Percentiles rank a stretch among this genome's conserved stretches.
Conservation (phyloP, 2,888 invertebrate genomes). For the Cerastis leucographa region DNA sequence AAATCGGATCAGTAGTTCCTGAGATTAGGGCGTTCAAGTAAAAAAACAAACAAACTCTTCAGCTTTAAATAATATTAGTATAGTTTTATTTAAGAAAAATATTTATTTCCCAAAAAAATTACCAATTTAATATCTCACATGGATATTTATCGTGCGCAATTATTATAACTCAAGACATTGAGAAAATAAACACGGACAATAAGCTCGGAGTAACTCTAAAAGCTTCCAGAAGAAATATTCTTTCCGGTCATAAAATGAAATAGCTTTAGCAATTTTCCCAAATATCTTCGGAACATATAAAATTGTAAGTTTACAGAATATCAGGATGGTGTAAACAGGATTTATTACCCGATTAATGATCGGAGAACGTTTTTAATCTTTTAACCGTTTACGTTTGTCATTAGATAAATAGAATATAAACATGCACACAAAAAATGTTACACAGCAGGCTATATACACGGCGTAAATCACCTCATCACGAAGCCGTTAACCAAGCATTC, state of each 20-base stretch:
- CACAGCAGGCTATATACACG: too few species aligned
- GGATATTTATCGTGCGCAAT: conserved; percentile 16
- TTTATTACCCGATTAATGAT: conserved; percentile 15
- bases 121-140: too few species aligned
- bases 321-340: conserved; percentile 23
- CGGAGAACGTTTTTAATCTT: conserved; percentile 19
- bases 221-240: conserved; percentile 65
- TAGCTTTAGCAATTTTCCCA: conserved; percentile 61
- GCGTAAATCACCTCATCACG: too few species aligned
- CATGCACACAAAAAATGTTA: too few species aligned
- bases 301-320: conserved; percentile 53
- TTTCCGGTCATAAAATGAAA: conserved; percentile 65
- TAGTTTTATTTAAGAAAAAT: too few species aligned
- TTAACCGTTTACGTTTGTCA: conserved; percentile 3
- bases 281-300: conserved; percentile 58
- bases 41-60: too few species aligned
- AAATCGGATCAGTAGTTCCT: too few species aligned
- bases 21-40: too few species aligned
- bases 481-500: too few species aligned
- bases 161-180: conserved; percentile 40
- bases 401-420: neutral
- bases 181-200: conserved; percentile 59
- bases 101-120: too few species aligned
- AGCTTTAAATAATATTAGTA: too few species aligned
- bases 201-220: conserved; percentile 57